Base-by-base conservation (phyloP, 2,113 vertebrate species). In the Platichthys stellatus region DNA sequence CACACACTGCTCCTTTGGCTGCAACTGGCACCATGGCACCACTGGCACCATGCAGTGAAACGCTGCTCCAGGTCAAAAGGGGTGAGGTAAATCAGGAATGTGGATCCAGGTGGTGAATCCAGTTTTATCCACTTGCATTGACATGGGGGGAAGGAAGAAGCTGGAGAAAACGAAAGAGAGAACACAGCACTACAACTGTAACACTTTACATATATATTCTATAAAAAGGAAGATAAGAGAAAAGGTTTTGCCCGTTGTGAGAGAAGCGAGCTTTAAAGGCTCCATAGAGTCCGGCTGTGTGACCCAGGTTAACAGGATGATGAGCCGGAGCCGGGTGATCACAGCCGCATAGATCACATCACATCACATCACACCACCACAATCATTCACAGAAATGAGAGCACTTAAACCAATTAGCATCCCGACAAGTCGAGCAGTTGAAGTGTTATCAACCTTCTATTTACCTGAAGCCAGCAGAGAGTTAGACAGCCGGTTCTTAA, bases 361-460 rank as follows among this genome's bases (percentile, higher is more conserved):
- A 20, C 51, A 47, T 53, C 18, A 20, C 51, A 47, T 47, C 45
- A 17, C 51, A 10, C 7, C 80, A 45, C 20, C 15, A 1, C 69
- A 49, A 53, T 77, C 82, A 73, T 73, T 62, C 77, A 67, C 59
- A 74, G 72, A 80, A 84, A 75, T 38, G 59, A 76, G 56, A 59
- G 58, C 64, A 80, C 75, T 88, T 76, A 70, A 80, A 84, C 1
- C 63, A 66, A 54, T 81, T 62, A 82, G 58, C 58, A 56, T 75
- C 78, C 66, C 40, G 65, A 64, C 54, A 51, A 73, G 74, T 21
- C 21, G 23, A 21, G 5, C 21, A 13, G 12, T 74, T 66, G 54
- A 67, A 62, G 43, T 72, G 62, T 74, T 81, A 62, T 62, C 5
- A 72, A 72, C 58, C 59, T 63, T 78, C 74, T 82, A 70, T 86